Percentiles rank a stretch among this genome's conserved stretches.
These are phyloP conservation scores for Cyphomyrmex costatus DNA, from an alignment of 1,140 invertebrate species.

Conservation along the genomic window DNA sequence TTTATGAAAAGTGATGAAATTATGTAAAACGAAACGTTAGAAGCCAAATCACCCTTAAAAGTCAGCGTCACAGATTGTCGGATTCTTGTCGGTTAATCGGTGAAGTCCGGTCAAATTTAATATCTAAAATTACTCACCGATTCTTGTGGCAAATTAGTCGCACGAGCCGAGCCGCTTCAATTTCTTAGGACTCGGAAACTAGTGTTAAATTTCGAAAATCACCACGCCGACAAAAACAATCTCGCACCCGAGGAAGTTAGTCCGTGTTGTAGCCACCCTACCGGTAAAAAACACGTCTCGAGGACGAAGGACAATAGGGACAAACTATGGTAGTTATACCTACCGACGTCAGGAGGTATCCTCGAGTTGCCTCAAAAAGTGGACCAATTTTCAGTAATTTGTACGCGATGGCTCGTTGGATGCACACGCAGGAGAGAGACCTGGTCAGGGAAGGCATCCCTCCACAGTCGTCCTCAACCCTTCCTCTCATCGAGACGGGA, in stretches of 20 bases:
- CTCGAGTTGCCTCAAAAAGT: constrained; percentile 74
- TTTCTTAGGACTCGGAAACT: constrained; percentile 50
- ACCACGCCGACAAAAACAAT: constrained; percentile 32
- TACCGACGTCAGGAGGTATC: constrained; percentile 53
- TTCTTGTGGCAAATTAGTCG: constrained; percentile 32
- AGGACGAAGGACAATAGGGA: constrained; percentile 57
- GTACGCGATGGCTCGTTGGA: constrained; percentile 72
- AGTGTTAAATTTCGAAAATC: constrained; percentile 42
- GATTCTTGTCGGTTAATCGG: constrained; percentile 7
- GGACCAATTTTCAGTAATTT: constrained; percentile 83
- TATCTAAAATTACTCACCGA: constrained; percentile 29
- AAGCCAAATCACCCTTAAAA: not conserved
- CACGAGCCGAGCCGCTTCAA: constrained; percentile 16
- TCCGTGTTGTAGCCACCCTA: not conserved
- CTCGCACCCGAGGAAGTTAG: constrained; percentile 12
- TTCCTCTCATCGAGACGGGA: not conserved
- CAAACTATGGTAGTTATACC: constrained; percentile 52
- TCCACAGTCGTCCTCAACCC: constrained; percentile 18
- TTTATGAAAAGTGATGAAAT: no score
- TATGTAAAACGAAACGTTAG: not conserved
- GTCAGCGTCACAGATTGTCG: no score
- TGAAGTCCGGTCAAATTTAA: not conserved
- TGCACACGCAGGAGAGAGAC: constrained; percentile 62
- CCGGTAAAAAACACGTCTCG: constrained; percentile 24
- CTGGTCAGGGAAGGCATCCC: constrained; percentile 21